Evolutionary conservation across 2,797 vertebrate species (phyloP).

Genomic region (Echiichthys vipera): DNA sequence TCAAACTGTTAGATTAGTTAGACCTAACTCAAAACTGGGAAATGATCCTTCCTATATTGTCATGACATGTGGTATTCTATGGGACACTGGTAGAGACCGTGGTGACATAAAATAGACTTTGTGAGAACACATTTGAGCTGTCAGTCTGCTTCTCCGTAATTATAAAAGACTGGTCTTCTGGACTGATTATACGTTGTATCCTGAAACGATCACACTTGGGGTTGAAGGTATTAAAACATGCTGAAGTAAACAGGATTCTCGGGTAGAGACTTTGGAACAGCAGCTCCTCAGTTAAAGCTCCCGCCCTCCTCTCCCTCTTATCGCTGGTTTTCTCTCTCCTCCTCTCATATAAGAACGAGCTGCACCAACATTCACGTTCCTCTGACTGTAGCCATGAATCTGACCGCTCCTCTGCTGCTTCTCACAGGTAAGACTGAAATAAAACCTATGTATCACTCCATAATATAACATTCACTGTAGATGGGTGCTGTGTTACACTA

Average conservation of each 20-base stretch:
- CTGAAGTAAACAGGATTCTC: neutral
- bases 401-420: slow-evolving; percentile 54
- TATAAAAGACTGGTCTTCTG: too few relatives aligned
- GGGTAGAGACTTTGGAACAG: neutral
- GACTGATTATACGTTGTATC: neutral
- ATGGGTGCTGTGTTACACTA: neutral
- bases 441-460: neutral
- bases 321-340: slow-evolving; percentile 21
- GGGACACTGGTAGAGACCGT: too few relatives aligned
- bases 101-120: neutral
- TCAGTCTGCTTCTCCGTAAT: neutral
- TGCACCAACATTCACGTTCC: neutral
- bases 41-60: too few relatives aligned
- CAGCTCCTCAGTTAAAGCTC: neutral
- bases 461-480: neutral
- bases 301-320: slow-evolving; percentile 28
- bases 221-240: neutral
- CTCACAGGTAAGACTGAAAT: slow-evolving; percentile 64
- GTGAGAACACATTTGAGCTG: neutral
- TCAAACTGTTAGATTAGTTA: too few relatives aligned
- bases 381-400: slow-evolving; percentile 53
- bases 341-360: slow-evolving; percentile 47
- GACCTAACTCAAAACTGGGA: too few relatives aligned
- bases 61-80: too few relatives aligned
- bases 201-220: neutral